Conservation (phyloP, 2,797 vertebrate genomes). For the Allobates femoralis region DNA sequence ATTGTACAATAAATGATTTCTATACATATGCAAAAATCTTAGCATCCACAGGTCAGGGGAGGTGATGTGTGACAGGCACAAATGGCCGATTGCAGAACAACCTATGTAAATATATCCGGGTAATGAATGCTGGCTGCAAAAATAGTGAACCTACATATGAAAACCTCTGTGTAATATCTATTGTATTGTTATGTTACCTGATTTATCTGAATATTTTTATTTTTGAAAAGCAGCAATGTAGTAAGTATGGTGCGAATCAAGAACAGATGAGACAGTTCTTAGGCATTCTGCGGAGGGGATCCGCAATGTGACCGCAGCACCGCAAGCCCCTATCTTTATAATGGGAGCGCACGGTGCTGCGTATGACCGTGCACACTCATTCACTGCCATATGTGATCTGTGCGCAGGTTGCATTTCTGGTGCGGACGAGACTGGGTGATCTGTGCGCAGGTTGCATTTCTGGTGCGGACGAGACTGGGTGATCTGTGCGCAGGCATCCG, state of each 20-base stretch:
- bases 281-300: no score
- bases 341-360: no score
- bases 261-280: neutral
- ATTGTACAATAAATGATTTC: constrained; percentile 25
- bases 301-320: no score
- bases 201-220: neutral
- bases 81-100: neutral
- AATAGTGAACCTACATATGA: neutral
- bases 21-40: constrained; percentile 15
- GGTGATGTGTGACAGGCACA: constrained; percentile 28
- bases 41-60: constrained; percentile 12
- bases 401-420: no score
- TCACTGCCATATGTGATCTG: no score
- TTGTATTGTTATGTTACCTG: neutral
- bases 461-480: no score
- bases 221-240: neutral
- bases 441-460: no score
- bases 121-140: neutral
- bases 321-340: no score
- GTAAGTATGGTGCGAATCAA: neutral
- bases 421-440: no score
- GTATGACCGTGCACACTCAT: no score
- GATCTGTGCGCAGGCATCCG: no score
- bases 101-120: neutral
- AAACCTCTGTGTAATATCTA: neutral